Percentiles rank a stretch among this genome's conserved stretches.
These are phyloP conservation scores for Drosophila austrosaltans DNA, from an alignment of 2,888 invertebrate species.

Conservation along the genomic window DNA sequence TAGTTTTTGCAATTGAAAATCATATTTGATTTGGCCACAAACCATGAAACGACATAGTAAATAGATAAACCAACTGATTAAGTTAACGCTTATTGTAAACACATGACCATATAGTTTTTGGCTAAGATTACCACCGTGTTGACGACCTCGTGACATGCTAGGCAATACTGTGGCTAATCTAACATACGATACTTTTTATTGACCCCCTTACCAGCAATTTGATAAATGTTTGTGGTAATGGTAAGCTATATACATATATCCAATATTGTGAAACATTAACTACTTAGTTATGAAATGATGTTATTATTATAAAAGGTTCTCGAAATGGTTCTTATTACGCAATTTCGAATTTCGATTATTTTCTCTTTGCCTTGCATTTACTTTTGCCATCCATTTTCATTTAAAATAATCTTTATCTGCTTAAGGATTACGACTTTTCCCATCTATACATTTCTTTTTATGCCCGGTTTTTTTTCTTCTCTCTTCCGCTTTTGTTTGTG, in stretches of 20 bases:
- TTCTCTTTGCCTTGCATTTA: neutral
- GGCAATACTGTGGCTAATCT: neutral
- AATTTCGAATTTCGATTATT: neutral
- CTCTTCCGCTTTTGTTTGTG: neutral
- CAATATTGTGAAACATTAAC: neutral
- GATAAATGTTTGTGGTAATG: slow-evolving; percentile 8
- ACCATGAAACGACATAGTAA: slow-evolving; percentile 22
- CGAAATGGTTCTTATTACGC: neutral
- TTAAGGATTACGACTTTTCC: neutral
- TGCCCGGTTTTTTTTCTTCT: neutral
- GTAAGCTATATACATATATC: neutral
- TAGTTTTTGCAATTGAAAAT: neutral
- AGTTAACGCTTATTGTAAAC: neutral
- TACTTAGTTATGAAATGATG: neutral
- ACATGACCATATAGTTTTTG: neutral
- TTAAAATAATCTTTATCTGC: slow-evolving; percentile 7
- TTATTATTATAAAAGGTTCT: slow-evolving; percentile 4
- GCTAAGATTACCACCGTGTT: neutral
- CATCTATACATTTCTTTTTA: neutral
- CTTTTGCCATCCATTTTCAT: slow-evolving; percentile 11
- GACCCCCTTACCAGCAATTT: neutral
- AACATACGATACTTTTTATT: neutral
- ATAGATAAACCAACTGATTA: slow-evolving; percentile 26
- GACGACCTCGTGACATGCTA: slow-evolving; percentile 4
- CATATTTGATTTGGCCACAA: slow-evolving; percentile 27